phyloP scores from a whole-genome alignment of 2,113 vertebrate genomes.

The Stercorarius parasiticus region DNA sequence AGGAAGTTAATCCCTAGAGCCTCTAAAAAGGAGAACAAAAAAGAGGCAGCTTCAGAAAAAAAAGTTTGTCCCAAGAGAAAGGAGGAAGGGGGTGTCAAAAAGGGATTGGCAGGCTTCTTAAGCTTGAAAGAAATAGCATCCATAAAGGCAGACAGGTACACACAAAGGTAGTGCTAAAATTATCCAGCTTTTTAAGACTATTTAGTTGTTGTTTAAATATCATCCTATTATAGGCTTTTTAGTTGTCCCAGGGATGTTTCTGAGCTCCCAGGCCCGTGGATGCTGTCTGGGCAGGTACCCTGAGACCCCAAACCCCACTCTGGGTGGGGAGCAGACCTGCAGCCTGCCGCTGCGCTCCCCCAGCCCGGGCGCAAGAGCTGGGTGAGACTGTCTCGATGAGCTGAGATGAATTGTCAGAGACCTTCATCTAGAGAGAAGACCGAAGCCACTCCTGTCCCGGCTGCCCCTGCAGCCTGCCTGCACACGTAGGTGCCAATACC shows the following conservation, averaged over 20 bases:
- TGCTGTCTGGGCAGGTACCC: not conserved
- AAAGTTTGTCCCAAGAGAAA: not conserved
- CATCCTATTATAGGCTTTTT: not conserved
- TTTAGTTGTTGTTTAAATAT: not conserved
- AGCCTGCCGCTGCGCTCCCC: accelerated
- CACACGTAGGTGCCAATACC: accelerated
- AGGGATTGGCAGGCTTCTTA: not conserved
- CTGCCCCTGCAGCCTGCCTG: not conserved
- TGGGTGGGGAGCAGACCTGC: not conserved
- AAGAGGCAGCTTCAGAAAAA: not conserved
- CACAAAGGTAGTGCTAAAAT: not conserved
- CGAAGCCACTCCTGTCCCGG: not conserved
- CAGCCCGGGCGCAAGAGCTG: accelerated
- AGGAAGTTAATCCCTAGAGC: not conserved
- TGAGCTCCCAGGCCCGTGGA: accelerated
- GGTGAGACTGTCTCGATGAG: not conserved
- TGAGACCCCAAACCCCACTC: not conserved
- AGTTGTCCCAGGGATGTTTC: not conserved
- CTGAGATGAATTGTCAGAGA: not conserved
- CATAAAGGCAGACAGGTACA: not conserved
- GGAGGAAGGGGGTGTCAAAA: not conserved
- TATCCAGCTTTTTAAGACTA: not conserved
- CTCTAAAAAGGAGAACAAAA: not conserved
- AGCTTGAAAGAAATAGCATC: not conserved
- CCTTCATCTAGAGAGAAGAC: not conserved